Conservation (phyloP, 2,113 vertebrate species). For the Entelurus aequoreus region DNA sequence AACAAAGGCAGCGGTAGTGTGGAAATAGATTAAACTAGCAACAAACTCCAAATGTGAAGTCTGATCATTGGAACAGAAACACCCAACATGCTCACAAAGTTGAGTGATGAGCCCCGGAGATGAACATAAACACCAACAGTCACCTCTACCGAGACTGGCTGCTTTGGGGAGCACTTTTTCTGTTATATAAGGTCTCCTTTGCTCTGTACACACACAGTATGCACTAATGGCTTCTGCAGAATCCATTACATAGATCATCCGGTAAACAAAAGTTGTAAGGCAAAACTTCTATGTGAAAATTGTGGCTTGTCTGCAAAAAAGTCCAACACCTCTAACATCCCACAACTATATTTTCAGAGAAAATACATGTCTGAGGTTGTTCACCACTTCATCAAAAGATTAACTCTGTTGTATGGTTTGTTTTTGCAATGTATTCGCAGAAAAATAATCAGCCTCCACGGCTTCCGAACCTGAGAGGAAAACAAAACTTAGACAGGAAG, state of each 20-base stretch:
- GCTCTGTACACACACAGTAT: constrained; percentile 17
- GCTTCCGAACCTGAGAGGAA: no score
- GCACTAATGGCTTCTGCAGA: constrained; percentile 15
- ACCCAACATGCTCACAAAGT: constrained; percentile 26
- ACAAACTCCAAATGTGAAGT: constrained; percentile 8
- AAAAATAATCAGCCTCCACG: no score
- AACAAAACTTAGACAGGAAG: no score
- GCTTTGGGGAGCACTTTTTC: constrained; percentile 16
- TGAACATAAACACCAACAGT: constrained; percentile 35
- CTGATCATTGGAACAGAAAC: constrained; percentile 17
- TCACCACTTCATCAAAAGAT: no score
- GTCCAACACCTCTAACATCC: no score
- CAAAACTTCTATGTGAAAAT: not conserved
- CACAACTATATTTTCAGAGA: no score
- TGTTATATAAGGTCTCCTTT: constrained; percentile 36
- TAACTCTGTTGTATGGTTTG: no score
- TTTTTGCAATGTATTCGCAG: no score
- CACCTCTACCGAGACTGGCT: constrained; percentile 27
- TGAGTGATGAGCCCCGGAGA: constrained; percentile 26
- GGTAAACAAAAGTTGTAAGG: not conserved
- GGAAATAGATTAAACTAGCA: not conserved
- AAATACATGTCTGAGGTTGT: no score
- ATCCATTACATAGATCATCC: constrained; percentile 12
- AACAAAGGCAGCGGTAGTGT: not conserved
- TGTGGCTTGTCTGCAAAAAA: no score